Conservation (phyloP, 2,888 invertebrate species). For the Hermodice carunculata region DNA sequence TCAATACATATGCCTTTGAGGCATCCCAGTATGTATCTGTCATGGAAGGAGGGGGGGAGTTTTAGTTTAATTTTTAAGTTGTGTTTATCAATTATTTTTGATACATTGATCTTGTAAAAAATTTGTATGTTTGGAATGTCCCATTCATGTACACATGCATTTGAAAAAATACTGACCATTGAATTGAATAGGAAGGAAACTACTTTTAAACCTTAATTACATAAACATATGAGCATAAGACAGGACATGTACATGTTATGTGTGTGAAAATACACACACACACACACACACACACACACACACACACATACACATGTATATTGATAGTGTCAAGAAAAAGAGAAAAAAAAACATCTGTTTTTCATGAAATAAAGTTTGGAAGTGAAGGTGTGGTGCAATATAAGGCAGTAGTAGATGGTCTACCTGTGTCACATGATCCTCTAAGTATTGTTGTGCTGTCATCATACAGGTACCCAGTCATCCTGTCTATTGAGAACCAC, state of each 20-base stretch:
- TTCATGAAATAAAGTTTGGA: background rate
- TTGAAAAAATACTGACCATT: background rate
- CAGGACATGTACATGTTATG: too few species aligned
- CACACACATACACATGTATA: background rate
- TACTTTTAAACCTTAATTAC: background rate
- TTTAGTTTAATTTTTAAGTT: too few species aligned
- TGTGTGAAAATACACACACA: too few species aligned
- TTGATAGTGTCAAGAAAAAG: background rate
- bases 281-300: conserved; percentile 5
- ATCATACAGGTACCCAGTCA: conserved; percentile 61
- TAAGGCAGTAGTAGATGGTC: too few species aligned
- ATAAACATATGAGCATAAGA: too few species aligned
- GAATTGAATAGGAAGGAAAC: background rate
- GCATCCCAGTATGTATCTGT: conserved; percentile 80
- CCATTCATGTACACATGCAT: conserved; percentile 8
- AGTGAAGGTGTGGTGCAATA: too few species aligned
- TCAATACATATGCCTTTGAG: conserved; percentile 95
- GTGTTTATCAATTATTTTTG: too few species aligned
- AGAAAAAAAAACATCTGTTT: background rate
- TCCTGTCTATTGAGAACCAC: conserved; percentile 69
- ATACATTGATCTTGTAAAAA: too few species aligned
- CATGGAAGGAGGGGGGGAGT: background rate
- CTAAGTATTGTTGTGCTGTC: too few species aligned
- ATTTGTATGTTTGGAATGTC: too few species aligned
- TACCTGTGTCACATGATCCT: too few species aligned